These are phyloP conservation scores for Danionella dracula DNA, from an alignment of 2,797 vertebrate species.

Conservation along the genomic window DNA sequence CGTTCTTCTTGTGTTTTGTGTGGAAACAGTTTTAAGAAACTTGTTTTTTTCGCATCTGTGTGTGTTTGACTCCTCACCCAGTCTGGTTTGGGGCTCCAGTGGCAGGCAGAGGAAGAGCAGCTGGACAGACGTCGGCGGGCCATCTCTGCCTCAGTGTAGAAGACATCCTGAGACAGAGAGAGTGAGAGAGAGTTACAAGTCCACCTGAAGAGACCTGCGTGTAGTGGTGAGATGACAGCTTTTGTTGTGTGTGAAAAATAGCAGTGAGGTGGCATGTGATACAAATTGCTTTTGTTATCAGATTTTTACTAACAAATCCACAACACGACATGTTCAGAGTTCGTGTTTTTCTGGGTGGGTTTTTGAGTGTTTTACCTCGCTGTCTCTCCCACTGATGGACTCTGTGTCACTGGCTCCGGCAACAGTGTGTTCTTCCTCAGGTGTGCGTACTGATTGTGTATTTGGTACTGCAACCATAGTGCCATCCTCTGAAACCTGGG, in stretches of 20 bases:
- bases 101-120: slow-evolving; percentile 71
- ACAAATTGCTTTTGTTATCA: no score
- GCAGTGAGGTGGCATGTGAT: no score
- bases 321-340: no score
- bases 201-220: no score
- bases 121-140: slow-evolving; percentile 80
- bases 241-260: no score
- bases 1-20: no score
- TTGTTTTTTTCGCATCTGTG: no score
- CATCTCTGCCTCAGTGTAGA: slow-evolving; percentile 73
- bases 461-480: slow-evolving; percentile 81
- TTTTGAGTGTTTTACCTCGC: slow-evolving; percentile 69
- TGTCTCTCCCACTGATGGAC: slow-evolving; percentile 70
- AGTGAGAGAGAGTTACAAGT: neutral
- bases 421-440: slow-evolving; percentile 56
- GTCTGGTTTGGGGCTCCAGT: slow-evolving; percentile 85
- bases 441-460: slow-evolving; percentile 44
- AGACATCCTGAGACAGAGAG: slow-evolving; percentile 70
- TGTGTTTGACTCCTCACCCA: slow-evolving; percentile 87
- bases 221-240: no score
- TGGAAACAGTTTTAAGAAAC: no score
- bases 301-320: no score
- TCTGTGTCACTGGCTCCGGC: slow-evolving; percentile 71
- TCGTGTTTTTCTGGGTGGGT: no score
- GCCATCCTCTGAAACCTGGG: slow-evolving; percentile 94